Base-by-base conservation (phyloP, 2,888 invertebrate species). In the Bhutanitis thaidina region DNA sequence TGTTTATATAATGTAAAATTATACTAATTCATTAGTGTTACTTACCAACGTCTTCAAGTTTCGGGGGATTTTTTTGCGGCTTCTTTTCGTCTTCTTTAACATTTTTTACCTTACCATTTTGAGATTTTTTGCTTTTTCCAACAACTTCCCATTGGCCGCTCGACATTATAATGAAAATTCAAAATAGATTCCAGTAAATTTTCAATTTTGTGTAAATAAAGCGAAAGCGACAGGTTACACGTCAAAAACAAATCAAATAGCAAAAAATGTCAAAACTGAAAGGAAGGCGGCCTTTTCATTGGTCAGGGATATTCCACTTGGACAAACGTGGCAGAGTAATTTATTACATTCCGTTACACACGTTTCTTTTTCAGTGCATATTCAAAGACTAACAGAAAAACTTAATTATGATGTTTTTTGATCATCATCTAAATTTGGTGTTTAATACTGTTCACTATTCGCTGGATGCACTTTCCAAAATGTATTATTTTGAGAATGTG, bases 1-100 rank as follows among this genome's bases (percentile, higher is more conserved):
- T 14, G 27, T 30, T 10, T 9, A 7, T 7, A 8, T 7, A 10
- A 12, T 5, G 3, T 34, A 7, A 4, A n/a, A 12, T 12, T 34
- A 34, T 12, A 7, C 4, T 1, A n/a, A 34, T 12, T 8, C 10
- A n/a, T n/a, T n/a, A n/a, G n/a, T n/a, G 43, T 56, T 59, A 91
- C 94, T 91, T 85, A 95, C 95, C 84, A 69, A 94, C 91, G 78
- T 95, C 95, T 71, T 95, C 94, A 57, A 94, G 88, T 90, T 94
- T 94, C 20, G 93, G 92, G 43, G 90, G 92, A 78, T 91, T 92
- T 74, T 93, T 92, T 48, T 83, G 75, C 49, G 90, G 81, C 67
- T 92, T 93, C 72, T 92, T 92, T 59, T 90, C 92, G 41, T 93
- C 93, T 59, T 93, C 93, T 39, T 89, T 91, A 39, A 62, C 50